These are phyloP conservation scores for Chrosomus eos DNA, from an alignment of 2,797 vertebrate species.

Conservation along the genomic window DNA sequence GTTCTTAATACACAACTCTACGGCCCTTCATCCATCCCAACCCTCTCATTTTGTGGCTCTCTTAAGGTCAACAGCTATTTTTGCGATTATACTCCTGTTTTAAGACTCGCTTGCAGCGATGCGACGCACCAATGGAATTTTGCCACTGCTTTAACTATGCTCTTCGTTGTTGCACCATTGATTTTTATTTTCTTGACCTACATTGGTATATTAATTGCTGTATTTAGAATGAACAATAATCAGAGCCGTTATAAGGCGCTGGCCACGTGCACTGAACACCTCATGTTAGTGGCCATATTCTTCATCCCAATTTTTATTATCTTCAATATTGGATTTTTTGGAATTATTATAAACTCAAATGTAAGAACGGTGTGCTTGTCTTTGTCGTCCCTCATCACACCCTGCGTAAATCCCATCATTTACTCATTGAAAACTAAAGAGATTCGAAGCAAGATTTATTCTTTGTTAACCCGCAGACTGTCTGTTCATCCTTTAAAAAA, in stretches of 20 bases:
- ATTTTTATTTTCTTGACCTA: slow-evolving; percentile 69
- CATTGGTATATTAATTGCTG: slow-evolving; percentile 65
- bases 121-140: slow-evolving; percentile 62
- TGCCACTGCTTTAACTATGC: not conserved
- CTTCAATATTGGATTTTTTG: slow-evolving; percentile 65
- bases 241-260: slow-evolving; percentile 67
- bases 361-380: slow-evolving; percentile 71
- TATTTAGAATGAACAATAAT: slow-evolving; percentile 74
- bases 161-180: slow-evolving; percentile 55
- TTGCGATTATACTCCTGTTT: slow-evolving; percentile 75
- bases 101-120: slow-evolving; percentile 72
- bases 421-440: slow-evolving; percentile 76
- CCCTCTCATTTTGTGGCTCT: slow-evolving; percentile 72
- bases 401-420: slow-evolving; percentile 72
- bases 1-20: accelerated
- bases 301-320: slow-evolving; percentile 69
- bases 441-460: slow-evolving; percentile 60
- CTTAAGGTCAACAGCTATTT: slow-evolving; percentile 73
- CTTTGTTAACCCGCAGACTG: slow-evolving; percentile 36
- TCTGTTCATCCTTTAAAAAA: slow-evolving; percentile 20
- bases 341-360: slow-evolving; percentile 62
- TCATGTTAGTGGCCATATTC: slow-evolving; percentile 71
- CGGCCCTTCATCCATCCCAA: slow-evolving; percentile 52
- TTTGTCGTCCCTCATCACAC: slow-evolving; percentile 71
- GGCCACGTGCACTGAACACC: slow-evolving; percentile 72